Evolutionary conservation across 1,140 invertebrate genomes (phyloP).

Genomic region (Leptinotarsa lineolata): DNA sequence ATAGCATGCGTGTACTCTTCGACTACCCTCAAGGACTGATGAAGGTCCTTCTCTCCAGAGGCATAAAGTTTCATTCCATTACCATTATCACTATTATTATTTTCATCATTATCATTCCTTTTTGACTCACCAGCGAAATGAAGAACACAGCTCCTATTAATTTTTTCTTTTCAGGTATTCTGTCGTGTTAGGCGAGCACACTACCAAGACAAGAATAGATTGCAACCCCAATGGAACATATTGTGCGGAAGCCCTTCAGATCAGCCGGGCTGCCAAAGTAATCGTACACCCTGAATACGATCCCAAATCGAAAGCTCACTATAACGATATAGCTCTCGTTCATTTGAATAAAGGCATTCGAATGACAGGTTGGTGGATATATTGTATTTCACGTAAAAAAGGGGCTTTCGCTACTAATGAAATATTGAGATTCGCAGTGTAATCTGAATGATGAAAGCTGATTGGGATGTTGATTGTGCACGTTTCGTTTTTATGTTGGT

Average conservation of each 20-base stretch:
- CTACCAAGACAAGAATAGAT: constrained; percentile 57
- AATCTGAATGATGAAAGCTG: too few relatives aligned
- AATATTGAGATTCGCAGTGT: too few relatives aligned
- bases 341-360: constrained; percentile 58
- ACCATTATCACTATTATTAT: too few relatives aligned
- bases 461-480: too few relatives aligned
- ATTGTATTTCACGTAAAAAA: constrained; percentile 3
- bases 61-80: too few relatives aligned
- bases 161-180: constrained; percentile 34
- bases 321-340: constrained; percentile 68
- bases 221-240: constrained; percentile 47
- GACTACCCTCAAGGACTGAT: too few relatives aligned
- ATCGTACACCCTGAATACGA: constrained; percentile 62
- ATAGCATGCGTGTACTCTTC: too few relatives aligned
- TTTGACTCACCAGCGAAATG: neutral
- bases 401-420: too few relatives aligned
- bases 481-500: too few relatives aligned
- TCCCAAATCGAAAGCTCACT: constrained; percentile 51
- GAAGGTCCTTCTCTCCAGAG: too few relatives aligned
- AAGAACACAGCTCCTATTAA: neutral
- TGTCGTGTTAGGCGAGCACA: constrained; percentile 62
- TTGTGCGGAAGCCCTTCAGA: constrained; percentile 56
- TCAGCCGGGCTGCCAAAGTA: constrained; percentile 57
- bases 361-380: constrained; percentile 54
- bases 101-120: too few relatives aligned